Conservation (phyloP, 2,113 vertebrate species). For the Salminus brasiliensis region DNA sequence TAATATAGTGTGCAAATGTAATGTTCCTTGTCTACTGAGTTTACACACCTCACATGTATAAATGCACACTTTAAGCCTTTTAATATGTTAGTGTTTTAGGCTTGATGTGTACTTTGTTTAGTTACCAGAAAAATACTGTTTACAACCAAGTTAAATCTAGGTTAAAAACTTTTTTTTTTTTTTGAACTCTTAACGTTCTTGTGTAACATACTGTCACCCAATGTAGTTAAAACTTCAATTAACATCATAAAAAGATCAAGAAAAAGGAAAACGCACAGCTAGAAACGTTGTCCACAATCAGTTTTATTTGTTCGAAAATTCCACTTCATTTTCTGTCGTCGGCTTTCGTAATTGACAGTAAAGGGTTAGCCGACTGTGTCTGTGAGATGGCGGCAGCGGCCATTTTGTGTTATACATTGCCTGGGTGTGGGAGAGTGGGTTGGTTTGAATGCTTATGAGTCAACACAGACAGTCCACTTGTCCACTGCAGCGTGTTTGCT, state of each 20-base stretch:
- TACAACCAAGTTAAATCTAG: not conserved
- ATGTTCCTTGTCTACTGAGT: too few species aligned
- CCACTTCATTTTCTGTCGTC: not conserved
- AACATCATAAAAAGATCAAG: not conserved
- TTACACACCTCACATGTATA: not conserved
- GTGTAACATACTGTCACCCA: not conserved
- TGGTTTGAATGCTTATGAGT: slow-evolving; percentile 21
- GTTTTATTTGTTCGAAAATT: slow-evolving; percentile 1
- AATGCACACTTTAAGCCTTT: not conserved
- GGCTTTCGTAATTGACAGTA: not conserved
- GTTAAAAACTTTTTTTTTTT: not conserved
- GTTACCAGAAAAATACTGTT: not conserved
- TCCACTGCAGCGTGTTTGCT: not conserved
- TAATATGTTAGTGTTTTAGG: not conserved
- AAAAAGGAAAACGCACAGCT: not conserved
- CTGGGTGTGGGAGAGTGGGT: slow-evolving; percentile 3
- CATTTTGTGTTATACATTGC: slow-evolving; percentile 65
- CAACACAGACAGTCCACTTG: not conserved
- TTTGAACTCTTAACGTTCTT: not conserved
- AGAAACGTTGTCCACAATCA: not conserved
- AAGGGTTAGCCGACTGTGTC: not conserved
- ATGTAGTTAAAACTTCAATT: not conserved
- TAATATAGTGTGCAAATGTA: not conserved
- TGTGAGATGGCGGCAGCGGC: slow-evolving; percentile 58
- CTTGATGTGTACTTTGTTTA: not conserved